Conservation (phyloP, 35 echinoderm and acorn worm genomes). For the Apostichopus parvimensis region DNA sequence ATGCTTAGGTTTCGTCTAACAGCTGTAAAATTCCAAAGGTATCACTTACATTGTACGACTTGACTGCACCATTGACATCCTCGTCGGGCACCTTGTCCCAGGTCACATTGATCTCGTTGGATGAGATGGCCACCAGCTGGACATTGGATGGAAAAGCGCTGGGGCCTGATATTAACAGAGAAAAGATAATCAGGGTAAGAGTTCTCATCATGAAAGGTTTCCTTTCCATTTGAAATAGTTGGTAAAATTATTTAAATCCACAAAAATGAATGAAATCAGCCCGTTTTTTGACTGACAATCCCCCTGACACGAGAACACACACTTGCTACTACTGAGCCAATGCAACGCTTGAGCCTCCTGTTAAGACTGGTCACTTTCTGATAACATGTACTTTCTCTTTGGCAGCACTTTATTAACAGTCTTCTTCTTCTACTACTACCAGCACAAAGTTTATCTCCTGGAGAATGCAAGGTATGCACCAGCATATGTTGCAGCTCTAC, state of each 20-base stretch:
- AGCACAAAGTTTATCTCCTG: slow-evolving; percentile 34
- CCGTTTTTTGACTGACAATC: neutral
- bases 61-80: slow-evolving; percentile 69
- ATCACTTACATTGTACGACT: slow-evolving; percentile 62
- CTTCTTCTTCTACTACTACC: neutral
- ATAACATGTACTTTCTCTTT: too few species aligned
- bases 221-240: neutral
- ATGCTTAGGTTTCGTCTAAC: neutral
- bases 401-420: too few species aligned
- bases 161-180: slow-evolving; percentile 50
- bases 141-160: slow-evolving; percentile 50
- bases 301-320: too few species aligned
- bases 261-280: neutral
- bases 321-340: too few species aligned
- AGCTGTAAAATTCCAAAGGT: neutral
- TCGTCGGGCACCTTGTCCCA: slow-evolving; percentile 60
- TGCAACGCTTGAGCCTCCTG: too few species aligned
- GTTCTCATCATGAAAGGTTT: neutral
- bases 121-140: slow-evolving; percentile 22
- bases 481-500: slow-evolving; percentile 48
- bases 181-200: slow-evolving; percentile 11
- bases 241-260: neutral
- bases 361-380: too few species aligned
- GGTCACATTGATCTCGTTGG: slow-evolving; percentile 46
- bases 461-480: slow-evolving; percentile 55